phyloP scores from a whole-genome alignment of 2,113 vertebrate species.

The Macaca fascicularis region DNA sequence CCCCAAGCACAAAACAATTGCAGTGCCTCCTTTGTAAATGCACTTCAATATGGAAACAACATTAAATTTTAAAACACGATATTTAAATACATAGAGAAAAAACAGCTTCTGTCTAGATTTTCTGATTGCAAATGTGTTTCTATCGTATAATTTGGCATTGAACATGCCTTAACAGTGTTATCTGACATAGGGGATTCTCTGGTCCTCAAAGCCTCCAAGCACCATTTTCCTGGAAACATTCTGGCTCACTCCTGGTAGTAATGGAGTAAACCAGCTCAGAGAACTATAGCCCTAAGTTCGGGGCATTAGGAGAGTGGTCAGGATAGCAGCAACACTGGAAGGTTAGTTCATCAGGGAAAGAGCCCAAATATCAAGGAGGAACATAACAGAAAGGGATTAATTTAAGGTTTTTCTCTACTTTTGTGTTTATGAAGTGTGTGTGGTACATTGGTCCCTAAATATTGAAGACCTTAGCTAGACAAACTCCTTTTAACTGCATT shows the following conservation, averaged over 20 bases:
- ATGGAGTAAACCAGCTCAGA: not conserved
- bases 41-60: not conserved
- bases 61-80: not conserved
- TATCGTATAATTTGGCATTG: not conserved
- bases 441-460: not conserved
- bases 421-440: not conserved
- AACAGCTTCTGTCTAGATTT: not conserved
- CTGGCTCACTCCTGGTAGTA: not conserved
- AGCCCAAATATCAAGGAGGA: not conserved
- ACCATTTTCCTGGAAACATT: not conserved
- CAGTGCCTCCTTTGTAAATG: not conserved
- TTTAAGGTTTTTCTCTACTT: not conserved
- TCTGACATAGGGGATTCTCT: not conserved
- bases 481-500: not conserved
- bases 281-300: not conserved
- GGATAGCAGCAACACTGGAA: not conserved
- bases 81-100: not conserved
- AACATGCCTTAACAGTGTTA: not conserved
- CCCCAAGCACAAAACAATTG: not conserved
- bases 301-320: not conserved
- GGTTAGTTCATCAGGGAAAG: not conserved
- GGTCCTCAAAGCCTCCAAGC: not conserved
- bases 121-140: not conserved
- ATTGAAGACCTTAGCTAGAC: not conserved
- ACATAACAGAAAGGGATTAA: not conserved